Evolutionary conservation across 2,113 vertebrate species (phyloP).

Genomic region (Scatophagus argus): DNA sequence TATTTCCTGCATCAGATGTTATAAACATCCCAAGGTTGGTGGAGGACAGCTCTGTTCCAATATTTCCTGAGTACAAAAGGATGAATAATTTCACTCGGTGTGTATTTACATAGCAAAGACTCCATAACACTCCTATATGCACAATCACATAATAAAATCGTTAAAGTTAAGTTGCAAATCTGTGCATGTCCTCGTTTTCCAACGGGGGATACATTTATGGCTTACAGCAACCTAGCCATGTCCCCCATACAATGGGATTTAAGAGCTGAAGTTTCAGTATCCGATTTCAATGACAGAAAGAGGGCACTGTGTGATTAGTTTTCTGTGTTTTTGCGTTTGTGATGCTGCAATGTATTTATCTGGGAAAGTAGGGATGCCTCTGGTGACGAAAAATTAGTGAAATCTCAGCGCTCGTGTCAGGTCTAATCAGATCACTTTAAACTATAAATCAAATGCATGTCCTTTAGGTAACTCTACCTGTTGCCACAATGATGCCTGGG

Average conservation of each 20-base stretch:
- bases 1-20: conserved; percentile 95
- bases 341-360: conserved; percentile 27
- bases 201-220: conserved; percentile 39
- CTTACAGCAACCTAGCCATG: conserved; percentile 39
- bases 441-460: not conserved
- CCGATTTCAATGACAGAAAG: conserved; percentile 62
- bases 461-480: conserved; percentile 83
- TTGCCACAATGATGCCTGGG: conserved; percentile 93
- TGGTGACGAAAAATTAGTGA: conserved; percentile 4
- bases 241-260: conserved; percentile 42
- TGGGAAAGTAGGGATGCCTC: conserved; percentile 30
- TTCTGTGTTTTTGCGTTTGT: conserved; percentile 11
- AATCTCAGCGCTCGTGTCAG: conserved; percentile 1
- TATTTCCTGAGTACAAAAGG: conserved; percentile 86
- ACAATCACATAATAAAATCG: conserved; percentile 48
- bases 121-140: conserved; percentile 24
- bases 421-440: conserved; percentile 20
- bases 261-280: conserved; percentile 33
- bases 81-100: conserved; percentile 50
- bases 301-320: conserved; percentile 48
- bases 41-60: conserved; percentile 92
- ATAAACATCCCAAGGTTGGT: conserved; percentile 92
- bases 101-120: conserved; percentile 62
- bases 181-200: conserved; percentile 44
- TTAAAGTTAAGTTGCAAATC: conserved; percentile 24